Conservation (phyloP, 2,797 vertebrate genomes). For the Melanogrammus aeglefinus region DNA sequence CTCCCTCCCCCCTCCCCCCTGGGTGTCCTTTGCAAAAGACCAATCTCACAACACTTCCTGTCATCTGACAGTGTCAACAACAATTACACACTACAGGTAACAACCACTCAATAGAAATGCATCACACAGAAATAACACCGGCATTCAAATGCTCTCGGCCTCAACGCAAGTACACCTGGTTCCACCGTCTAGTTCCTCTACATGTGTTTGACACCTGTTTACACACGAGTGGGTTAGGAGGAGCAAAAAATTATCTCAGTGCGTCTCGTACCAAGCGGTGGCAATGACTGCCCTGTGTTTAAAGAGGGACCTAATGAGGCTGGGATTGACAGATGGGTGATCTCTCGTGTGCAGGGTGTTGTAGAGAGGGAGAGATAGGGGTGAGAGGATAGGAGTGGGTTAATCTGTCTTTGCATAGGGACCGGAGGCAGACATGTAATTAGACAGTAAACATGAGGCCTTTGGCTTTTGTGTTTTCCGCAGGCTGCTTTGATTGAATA, state of each 20-base stretch:
- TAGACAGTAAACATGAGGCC: conserved; percentile 30
- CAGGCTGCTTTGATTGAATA: conserved; percentile 9
- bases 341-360: conserved; percentile 28
- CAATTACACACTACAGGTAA: conserved; percentile 12
- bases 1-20: conserved; percentile 10
- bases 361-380: neutral
- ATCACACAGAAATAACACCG: neutral
- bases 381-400: conserved; percentile 21
- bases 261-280: conserved; percentile 22
- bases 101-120: neutral
- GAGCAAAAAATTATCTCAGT: conserved; percentile 13
- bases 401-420: conserved; percentile 25
- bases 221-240: conserved; percentile 5
- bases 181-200: conserved; percentile 40
- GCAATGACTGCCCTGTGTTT: neutral
- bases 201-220: conserved; percentile 48
- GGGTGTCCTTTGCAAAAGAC: neutral
- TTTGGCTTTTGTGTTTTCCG: neutral
- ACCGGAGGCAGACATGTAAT: conserved; percentile 37
- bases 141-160: conserved; percentile 5
- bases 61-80: conserved; percentile 1
- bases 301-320: conserved; percentile 49
- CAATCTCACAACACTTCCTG: neutral
- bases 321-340: conserved; percentile 62
- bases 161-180: conserved; percentile 23